Conservation (phyloP, 1,140 invertebrate species). For the Drosophila pseudoobscura region DNA sequence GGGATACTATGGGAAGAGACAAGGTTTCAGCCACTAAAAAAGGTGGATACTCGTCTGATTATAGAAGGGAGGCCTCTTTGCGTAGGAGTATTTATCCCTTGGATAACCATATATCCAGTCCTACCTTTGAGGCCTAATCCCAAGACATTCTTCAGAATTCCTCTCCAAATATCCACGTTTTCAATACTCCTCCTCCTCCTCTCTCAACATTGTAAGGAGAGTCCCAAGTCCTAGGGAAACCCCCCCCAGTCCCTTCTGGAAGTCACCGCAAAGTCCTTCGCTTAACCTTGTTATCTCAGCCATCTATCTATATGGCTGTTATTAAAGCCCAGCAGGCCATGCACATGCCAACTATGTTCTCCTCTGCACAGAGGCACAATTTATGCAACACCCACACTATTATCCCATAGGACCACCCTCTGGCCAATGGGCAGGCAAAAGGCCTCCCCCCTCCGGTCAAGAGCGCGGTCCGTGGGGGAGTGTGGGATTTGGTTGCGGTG, state of each 20-base stretch:
- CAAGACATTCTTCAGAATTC: too few relatives aligned
- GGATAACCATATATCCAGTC: too few relatives aligned
- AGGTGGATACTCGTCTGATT: too few relatives aligned
- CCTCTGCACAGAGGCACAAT: constrained; percentile 9
- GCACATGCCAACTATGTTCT: constrained; percentile 44
- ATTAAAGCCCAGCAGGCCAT: constrained; percentile 56
- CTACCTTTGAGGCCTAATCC: too few relatives aligned
- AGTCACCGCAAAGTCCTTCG: constrained; percentile 15
- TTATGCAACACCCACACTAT: constrained; percentile 47
- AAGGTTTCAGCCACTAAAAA: too few relatives aligned
- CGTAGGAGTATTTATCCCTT: too few relatives aligned
- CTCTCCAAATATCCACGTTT: too few relatives aligned
- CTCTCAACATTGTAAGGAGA: too few relatives aligned
- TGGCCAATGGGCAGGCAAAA: constrained; percentile 68
- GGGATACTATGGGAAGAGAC: too few relatives aligned
- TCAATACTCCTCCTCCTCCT: too few relatives aligned
- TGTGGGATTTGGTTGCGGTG: neutral
- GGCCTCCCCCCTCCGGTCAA: constrained; percentile 3
- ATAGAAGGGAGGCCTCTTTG: too few relatives aligned
- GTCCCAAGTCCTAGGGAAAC: too few relatives aligned
- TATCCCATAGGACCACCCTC: constrained; percentile 20
- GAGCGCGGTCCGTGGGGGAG: neutral
- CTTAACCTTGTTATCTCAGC: constrained; percentile 63
- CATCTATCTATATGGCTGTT: constrained; percentile 64
- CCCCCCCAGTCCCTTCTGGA: neutral